These are phyloP conservation scores for Drosophila mayaguana DNA, from an alignment of 2,888 invertebrate species.

Conservation along the genomic window DNA sequence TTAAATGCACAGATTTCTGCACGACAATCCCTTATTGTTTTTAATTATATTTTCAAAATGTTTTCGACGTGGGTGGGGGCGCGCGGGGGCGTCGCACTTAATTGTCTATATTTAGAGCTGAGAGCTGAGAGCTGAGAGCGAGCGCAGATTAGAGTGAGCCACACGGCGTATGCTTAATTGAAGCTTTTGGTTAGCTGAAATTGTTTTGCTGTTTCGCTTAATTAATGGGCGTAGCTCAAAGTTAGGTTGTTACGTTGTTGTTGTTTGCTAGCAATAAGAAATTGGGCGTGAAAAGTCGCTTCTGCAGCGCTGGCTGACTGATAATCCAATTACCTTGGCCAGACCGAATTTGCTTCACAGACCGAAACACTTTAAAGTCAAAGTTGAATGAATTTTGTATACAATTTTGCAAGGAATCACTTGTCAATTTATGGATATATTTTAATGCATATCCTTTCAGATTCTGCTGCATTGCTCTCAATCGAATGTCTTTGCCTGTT, in stretches of 20 bases:
- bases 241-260: conserved; percentile 6
- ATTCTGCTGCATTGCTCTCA: background rate
- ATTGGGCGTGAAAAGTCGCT: conserved; percentile 33
- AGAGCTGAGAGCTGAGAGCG: background rate
- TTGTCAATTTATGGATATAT: too few species aligned
- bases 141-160: conserved; percentile 19
- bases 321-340: conserved; percentile 20
- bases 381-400: background rate
- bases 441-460: background rate
- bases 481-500: background rate
- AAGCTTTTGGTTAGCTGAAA: conserved; percentile 35
- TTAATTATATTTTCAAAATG: conserved; percentile 58
- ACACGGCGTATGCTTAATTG: conserved; percentile 61
- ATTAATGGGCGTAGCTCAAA: conserved; percentile 53
- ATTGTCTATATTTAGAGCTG: conserved; percentile 1
- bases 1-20: conserved; percentile 70
- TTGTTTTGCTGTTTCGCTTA: conserved; percentile 41
- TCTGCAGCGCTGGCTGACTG: conserved; percentile 30
- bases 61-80: too few species aligned
- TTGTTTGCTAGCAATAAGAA: conserved; percentile 16
- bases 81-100: conserved; percentile 48
- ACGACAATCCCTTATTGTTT: conserved; percentile 51
- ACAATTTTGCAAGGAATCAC: background rate
- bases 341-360: background rate
- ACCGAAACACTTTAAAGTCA: background rate